phyloP scores from a whole-genome alignment of 2,113 vertebrate genomes.

The Chlamydotis undulata region DNA sequence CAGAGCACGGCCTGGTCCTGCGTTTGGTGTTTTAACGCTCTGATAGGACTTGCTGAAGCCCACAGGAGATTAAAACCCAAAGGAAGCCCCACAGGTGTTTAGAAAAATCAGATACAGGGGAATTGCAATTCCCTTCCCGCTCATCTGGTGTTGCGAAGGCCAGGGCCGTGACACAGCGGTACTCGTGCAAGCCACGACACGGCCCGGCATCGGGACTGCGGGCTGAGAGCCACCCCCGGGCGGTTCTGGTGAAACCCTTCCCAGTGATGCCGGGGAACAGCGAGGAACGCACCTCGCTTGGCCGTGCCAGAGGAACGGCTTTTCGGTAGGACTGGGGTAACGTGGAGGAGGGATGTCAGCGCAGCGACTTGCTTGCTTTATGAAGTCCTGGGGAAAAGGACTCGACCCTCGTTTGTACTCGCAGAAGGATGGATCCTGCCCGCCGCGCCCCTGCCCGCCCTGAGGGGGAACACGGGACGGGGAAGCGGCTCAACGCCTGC shows the following conservation, averaged over 20 bases:
- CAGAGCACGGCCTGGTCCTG: background rate
- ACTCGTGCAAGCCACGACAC: background rate
- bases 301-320: background rate
- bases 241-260: background rate
- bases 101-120: background rate
- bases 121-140: background rate
- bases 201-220: accelerated
- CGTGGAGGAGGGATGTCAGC: accelerated
- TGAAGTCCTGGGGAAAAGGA: background rate
- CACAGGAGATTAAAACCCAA: background rate
- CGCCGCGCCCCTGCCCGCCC: background rate
- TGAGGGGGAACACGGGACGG: background rate
- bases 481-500: background rate
- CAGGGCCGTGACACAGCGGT: background rate
- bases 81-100: background rate
- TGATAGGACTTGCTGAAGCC: background rate
- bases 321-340: background rate
- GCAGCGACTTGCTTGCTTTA: background rate
- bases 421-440: background rate
- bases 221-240: background rate
- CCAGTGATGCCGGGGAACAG: background rate
- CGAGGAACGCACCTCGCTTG: background rate
- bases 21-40: background rate
- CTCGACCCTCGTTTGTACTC: accelerated
- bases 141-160: accelerated